Percentiles rank a stretch among this genome's conserved stretches.
Evolutionary conservation across 2,797 vertebrate genomes (phyloP).

Genomic region (Sebastes diaconus): DNA sequence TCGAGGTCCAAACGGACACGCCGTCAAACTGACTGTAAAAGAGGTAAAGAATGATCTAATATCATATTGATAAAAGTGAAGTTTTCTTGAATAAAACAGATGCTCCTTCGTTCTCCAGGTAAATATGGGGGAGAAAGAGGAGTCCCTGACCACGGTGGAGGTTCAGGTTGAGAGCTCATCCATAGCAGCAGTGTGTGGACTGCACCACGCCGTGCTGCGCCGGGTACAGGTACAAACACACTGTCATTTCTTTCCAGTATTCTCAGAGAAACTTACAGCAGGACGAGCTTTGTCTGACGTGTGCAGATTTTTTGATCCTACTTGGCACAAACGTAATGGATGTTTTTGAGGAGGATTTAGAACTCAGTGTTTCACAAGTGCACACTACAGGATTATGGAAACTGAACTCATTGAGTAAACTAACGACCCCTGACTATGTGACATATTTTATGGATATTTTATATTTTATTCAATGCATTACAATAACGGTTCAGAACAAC

Average conservation of each 20-base stretch:
- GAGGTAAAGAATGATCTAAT: slow-evolving; percentile 54
- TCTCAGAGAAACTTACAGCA: neutral
- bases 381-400: neutral
- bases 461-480: too few species aligned
- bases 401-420: too few species aligned
- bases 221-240: slow-evolving; percentile 76
- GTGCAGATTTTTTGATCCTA: neutral
- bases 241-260: neutral
- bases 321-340: neutral
- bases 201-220: slow-evolving; percentile 86
- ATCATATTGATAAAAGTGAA: too few species aligned
- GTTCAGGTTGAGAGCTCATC: slow-evolving; percentile 87
- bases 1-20: slow-evolving; percentile 76
- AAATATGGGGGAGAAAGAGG: slow-evolving; percentile 61
- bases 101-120: slow-evolving; percentile 76
- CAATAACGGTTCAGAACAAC: too few species aligned
- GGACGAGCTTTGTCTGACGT: neutral
- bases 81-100: neutral
- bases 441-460: too few species aligned
- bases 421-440: too few species aligned
- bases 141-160: slow-evolving; percentile 81
- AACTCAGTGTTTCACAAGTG: neutral
- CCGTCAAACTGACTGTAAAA: slow-evolving; percentile 63
- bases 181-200: slow-evolving; percentile 84
- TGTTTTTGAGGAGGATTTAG: neutral